Base-by-base conservation (phyloP, 2,797 vertebrate species). In the Crotalus adamanteus region DNA sequence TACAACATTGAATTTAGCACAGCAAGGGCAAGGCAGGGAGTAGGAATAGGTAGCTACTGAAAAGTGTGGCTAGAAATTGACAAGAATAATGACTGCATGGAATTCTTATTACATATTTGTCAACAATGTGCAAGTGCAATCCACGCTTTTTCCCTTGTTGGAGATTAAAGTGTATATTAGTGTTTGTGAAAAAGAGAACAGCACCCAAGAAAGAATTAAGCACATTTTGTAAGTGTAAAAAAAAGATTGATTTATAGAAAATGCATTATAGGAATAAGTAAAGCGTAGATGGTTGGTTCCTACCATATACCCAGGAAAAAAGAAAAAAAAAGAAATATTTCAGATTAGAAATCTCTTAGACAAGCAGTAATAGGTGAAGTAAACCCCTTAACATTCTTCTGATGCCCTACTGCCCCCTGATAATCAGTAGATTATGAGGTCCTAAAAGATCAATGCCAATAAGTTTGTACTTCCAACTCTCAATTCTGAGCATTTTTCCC, bases 51-150 rank as follows among this genome's bases (percentile, higher is more conserved):
- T 89, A 94, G 53, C 42, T 90, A 22, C 6, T 78, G 11, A 92
- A 91, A 94, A 94, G 22, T 63, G 14, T 51, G 69, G 1, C 47
- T 61, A 28, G 13, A 61, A 63, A 91, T 59, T 95, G 93, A 91
- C 86, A 91, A 51, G 51, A 88, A 55, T 60, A 94, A 89, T 51
- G 89, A 90, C 69, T 28, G 16, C 31, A 16, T 87, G 53, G 91
- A 92, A 91, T 5, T 51, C 61, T 25, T n/a, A 12, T 47, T 93
- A 78, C 28, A 90, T 11, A 25, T 57, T 25, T 60, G 11, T 63
- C 89, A 89, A 91, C 94, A 94, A 91, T 65, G 57, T 63, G 3
- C 55, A 86, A 55, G 37, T 69, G 13, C 0, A 31, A 89, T 0
- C 31, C 86, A 63, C 92, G 37, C 78, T 3, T 65, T 31, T 83